Base-by-base conservation (phyloP, 2,888 invertebrate genomes). In the Venusia cambrica region DNA sequence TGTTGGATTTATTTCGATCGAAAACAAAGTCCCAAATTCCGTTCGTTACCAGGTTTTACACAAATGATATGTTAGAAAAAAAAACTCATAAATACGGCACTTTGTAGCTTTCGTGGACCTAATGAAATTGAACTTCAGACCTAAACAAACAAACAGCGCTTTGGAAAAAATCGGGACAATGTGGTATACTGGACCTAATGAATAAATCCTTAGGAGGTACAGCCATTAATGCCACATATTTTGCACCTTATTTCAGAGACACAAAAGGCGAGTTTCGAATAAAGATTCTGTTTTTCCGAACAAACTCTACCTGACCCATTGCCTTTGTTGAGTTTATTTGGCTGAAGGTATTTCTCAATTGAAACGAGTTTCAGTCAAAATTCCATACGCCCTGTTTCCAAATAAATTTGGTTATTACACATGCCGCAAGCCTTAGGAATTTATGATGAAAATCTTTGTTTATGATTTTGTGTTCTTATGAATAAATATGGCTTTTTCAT, bases 131-230 rank as follows among this genome's bases (percentile, higher is more conserved):
- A 70, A 72, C 65, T 63, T 53, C 56, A 45, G 68, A 73, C 76
- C 76, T 76, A 71, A 75, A 65, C 64, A 72, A 77, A 76, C 69
- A 66, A 63, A 62, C 64, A 68, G 57, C 59, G 45, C 53, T 26
- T 29, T 31, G 34, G 40, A 48, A 51, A 52, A 51, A 48, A 45
- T 31, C 26, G 24, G 54, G 60, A 55, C 58, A 62, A 35, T 35
- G 25, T 34, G 34, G 17, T 34, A 26, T 30, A 38, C 24, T 31
- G 22, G 27, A 31, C 40, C 30, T 39, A 39, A 25, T 38, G 33
- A 38, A 33, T 29, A 33, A 9, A 34, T 34, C 6, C 22, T 16
- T n/a, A 3, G 8, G 13, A 18, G 9, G n/a, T n/a, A n/a, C n/a
- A n/a, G n/a, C n/a, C n/a, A n/a, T n/a, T n/a, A n/a, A n/a, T n/a